Evolutionary conservation across 2,888 invertebrate genomes (phyloP).

Genomic region (Blastobasis adustella): DNA sequence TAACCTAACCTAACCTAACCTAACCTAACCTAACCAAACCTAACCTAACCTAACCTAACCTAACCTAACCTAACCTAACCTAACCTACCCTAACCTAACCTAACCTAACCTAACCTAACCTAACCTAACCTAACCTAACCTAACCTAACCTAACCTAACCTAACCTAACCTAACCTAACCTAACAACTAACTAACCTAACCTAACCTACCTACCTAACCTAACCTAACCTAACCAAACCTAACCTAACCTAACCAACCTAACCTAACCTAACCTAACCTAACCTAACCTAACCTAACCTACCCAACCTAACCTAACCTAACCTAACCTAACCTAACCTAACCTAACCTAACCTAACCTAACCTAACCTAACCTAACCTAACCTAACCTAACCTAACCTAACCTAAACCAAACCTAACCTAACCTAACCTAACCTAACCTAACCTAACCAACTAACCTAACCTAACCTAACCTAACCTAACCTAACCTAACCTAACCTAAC

Average conservation of each 20-base stretch:
- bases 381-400: slow-evolving; percentile 12
- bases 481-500: slow-evolving; percentile 22
- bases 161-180: too few relatives aligned
- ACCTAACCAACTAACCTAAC: slow-evolving; percentile 23
- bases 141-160: slow-evolving; percentile 10
- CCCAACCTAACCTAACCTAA: slow-evolving; percentile 11
- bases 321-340: slow-evolving; percentile 13
- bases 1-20: slow-evolving; percentile 11
- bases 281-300: slow-evolving; percentile 10
- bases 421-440: slow-evolving; percentile 24
- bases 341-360: too few relatives aligned
- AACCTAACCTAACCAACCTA: slow-evolving; percentile 10
- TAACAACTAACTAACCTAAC: too few relatives aligned
- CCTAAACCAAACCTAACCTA: slow-evolving; percentile 20
- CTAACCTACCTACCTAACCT: slow-evolving; percentile 10
- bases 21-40: slow-evolving; percentile 9
- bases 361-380: slow-evolving; percentile 11
- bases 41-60: slow-evolving; percentile 11
- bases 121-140: slow-evolving; percentile 13
- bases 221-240: slow-evolving; percentile 10
- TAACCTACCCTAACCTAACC: too few relatives aligned
- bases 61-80: slow-evolving; percentile 11
- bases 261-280: slow-evolving; percentile 11
- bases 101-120: slow-evolving; percentile 12
- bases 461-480: slow-evolving; percentile 23